A percentile compares a stretch with the other conserved stretches of the same genome.
These are phyloP conservation scores for Heliconius himera DNA, from an alignment of 1,140 invertebrate genomes.

Conservation along the genomic window DNA sequence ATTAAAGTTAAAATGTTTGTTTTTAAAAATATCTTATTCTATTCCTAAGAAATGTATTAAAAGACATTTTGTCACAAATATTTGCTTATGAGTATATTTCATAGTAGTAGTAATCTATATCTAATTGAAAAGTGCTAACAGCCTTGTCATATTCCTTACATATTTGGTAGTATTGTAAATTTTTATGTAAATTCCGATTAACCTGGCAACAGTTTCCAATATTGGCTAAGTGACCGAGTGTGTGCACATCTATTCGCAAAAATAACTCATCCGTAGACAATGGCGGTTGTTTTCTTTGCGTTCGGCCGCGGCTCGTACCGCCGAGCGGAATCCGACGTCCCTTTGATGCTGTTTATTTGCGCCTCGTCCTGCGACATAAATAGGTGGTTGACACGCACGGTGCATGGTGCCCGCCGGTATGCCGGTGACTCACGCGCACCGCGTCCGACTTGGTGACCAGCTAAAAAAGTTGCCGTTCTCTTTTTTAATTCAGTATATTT, in stretches of 20 bases:
- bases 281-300: constrained; percentile 70
- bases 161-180: background rate
- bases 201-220: constrained; percentile 20
- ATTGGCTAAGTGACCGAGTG: constrained; percentile 21
- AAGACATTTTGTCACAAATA: background rate
- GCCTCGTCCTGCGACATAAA: constrained; percentile 79
- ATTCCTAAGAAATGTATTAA: too few species aligned
- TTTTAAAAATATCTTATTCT: too few species aligned
- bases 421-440: constrained; percentile 70
- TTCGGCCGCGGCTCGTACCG: constrained; percentile 51
- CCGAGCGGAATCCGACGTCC: constrained; percentile 67
- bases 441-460: constrained; percentile 48
- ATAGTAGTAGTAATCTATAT: background rate
- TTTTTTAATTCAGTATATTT: constrained; percentile 42
- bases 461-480: constrained; percentile 57
- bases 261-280: constrained; percentile 78
- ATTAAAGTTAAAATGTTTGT: too few species aligned
- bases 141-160: background rate
- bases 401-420: constrained; percentile 72
- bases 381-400: constrained; percentile 77
- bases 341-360: constrained; percentile 81
- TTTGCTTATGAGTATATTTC: background rate
- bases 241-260: constrained; percentile 66
- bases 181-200: background rate
- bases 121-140: background rate